A percentile compares a stretch with the other conserved stretches of the same genome.
Evolutionary conservation across 2,888 invertebrate genomes (phyloP).

Genomic region (Neoaliturus tenellus): DNA sequence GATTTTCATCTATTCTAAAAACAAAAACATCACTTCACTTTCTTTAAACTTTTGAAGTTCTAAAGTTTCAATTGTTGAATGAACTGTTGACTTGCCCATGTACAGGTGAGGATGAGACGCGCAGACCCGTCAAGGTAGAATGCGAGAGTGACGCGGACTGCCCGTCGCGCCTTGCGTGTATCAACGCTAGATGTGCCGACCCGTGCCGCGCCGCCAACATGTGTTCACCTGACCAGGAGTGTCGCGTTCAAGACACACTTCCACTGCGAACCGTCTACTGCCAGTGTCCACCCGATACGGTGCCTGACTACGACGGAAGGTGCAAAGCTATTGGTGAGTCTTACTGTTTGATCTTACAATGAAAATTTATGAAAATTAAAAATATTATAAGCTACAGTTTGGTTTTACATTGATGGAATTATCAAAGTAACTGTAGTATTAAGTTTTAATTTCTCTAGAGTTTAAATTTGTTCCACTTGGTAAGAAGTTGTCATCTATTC

Average conservation of each 20-base stretch:
- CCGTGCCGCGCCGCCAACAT: constrained; percentile 84
- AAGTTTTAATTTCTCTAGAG: no score
- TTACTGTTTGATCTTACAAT: no score
- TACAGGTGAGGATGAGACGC: constrained; percentile 60
- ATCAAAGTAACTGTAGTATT: no score
- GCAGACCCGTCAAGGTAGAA: constrained; percentile 73
- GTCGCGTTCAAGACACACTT: constrained; percentile 85
- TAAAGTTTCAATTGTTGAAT: no score
- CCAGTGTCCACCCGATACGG: constrained; percentile 88
- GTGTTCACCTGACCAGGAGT: constrained; percentile 86
- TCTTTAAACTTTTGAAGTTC: background rate
- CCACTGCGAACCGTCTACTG: constrained; percentile 92
- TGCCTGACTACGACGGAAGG: constrained; percentile 83
- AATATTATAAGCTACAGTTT: no score
- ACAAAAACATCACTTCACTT: background rate
- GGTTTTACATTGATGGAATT: no score
- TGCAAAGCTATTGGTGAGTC: constrained; percentile 77
- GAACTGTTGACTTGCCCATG: no score
- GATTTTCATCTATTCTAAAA: no score
- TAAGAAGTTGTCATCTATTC: no score
- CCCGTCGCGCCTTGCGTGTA: constrained; percentile 83
- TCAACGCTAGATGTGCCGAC: constrained; percentile 85
- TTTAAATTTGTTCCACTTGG: no score
- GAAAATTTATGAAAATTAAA: no score
- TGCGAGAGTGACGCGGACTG: constrained; percentile 88